These are phyloP conservation scores for Drosophila kurseongensis DNA, from an alignment of 1,140 invertebrate genomes.

Conservation along the genomic window DNA sequence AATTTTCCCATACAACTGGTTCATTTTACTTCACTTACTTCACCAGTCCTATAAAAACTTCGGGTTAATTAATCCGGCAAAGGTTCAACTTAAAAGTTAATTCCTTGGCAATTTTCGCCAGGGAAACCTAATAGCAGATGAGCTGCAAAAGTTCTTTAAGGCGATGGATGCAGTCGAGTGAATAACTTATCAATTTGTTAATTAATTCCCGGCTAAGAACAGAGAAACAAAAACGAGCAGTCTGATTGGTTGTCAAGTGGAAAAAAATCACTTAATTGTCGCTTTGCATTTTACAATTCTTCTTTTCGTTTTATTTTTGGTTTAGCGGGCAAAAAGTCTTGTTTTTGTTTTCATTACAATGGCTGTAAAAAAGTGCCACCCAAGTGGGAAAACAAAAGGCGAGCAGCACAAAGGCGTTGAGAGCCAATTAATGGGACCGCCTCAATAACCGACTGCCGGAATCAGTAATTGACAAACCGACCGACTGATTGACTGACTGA, in stretches of 20 bases:
- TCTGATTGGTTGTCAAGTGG: conserved; percentile 12
- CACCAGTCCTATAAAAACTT: neutral
- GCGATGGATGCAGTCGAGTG: conserved; percentile 10
- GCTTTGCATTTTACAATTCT: conserved; percentile 27
- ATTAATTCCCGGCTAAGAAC: conserved; percentile 26
- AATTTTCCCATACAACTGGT: neutral
- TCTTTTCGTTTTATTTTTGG: neutral
- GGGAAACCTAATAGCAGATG: conserved; percentile 10
- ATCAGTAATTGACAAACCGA: conserved; percentile 24
- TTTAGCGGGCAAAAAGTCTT: conserved; percentile 2
- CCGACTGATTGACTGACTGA: conserved; percentile 6
- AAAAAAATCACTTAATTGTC: conserved; percentile 44
- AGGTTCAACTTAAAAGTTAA: conserved; percentile 13
- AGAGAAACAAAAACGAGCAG: conserved; percentile 12
- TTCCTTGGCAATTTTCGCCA: conserved; percentile 6
- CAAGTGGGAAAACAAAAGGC: conserved; percentile 58
- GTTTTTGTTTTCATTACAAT: conserved; percentile 15
- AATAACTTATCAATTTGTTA: conserved; percentile 38
- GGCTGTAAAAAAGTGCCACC: conserved; percentile 37
- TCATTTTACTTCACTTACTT: neutral
- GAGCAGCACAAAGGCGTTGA: conserved; percentile 28
- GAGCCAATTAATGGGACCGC: conserved; percentile 41
- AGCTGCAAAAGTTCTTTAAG: conserved; percentile 1
- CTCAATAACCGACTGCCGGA: conserved; percentile 33
- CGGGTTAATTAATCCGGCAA: conserved; percentile 6